Conservation (phyloP, 2,113 vertebrate genomes). For the Vulpes lagopus region DNA sequence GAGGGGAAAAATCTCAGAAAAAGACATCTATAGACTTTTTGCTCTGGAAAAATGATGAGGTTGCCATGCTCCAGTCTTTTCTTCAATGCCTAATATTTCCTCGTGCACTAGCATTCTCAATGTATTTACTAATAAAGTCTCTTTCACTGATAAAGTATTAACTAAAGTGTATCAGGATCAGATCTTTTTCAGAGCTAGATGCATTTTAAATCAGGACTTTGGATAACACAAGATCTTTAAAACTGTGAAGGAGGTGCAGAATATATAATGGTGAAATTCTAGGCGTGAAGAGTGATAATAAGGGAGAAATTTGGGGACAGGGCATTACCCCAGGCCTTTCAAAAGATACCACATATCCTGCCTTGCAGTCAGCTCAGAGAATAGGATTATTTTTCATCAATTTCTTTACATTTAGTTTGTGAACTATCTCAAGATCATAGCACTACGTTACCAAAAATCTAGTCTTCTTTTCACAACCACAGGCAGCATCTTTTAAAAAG, state of each 20-base stretch:
- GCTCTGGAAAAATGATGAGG: slow-evolving; percentile 20
- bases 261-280: not conserved
- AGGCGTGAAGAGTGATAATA: not conserved
- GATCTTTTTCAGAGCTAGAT: not conserved
- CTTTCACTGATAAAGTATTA: slow-evolving; percentile 13
- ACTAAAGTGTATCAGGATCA: not conserved
- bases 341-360: slow-evolving; percentile 55
- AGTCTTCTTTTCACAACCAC: not conserved
- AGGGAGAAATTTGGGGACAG: not conserved
- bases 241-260: not conserved
- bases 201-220: slow-evolving; percentile 54
- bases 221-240: slow-evolving; percentile 19
- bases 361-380: not conserved
- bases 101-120: not conserved
- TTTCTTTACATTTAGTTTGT: not conserved
- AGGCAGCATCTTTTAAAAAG: slow-evolving; percentile 32
- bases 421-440: not conserved
- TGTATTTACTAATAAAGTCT: not conserved
- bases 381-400: not conserved
- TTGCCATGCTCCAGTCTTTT: not conserved
- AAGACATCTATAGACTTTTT: not conserved
- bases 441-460: not conserved
- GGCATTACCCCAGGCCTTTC: not conserved
- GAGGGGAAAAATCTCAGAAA: not conserved
- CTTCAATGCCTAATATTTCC: not conserved